Evolutionary conservation across 2,797 vertebrate genomes (phyloP).

Genomic region (Silurus aristotelis): DNA sequence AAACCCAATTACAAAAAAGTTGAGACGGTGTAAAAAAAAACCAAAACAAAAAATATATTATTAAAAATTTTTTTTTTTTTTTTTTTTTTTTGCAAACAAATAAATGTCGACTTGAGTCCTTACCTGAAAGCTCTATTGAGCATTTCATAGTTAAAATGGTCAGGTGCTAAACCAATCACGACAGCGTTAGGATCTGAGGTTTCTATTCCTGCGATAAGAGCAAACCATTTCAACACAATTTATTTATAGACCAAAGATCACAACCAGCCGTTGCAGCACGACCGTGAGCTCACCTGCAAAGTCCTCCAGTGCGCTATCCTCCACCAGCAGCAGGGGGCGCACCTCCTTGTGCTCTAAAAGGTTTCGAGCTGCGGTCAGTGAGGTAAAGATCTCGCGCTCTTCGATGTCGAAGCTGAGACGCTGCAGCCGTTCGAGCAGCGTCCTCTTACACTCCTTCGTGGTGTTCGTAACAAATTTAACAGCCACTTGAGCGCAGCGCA

Average conservation of each 20-base stretch:
- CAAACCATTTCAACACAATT: not conserved
- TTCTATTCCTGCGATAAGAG: slow-evolving; percentile 76
- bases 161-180: slow-evolving; percentile 89
- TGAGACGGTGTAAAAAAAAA: too few species aligned
- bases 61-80: too few species aligned
- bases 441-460: slow-evolving; percentile 90
- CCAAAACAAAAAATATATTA: too few species aligned
- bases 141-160: slow-evolving; percentile 88
- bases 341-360: slow-evolving; percentile 83
- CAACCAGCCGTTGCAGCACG: not conserved
- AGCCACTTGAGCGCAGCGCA: slow-evolving; percentile 76
- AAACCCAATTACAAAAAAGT: too few species aligned
- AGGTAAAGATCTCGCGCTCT: slow-evolving; percentile 93
- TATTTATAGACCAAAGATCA: not conserved
- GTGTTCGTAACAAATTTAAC: slow-evolving; percentile 96
- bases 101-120: slow-evolving; percentile 42
- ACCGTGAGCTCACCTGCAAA: slow-evolving; percentile 77
- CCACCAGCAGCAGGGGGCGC: slow-evolving; percentile 87
- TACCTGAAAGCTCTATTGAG: slow-evolving; percentile 93
- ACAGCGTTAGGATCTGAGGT: slow-evolving; percentile 88
- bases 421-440: slow-evolving; percentile 80
- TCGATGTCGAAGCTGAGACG: slow-evolving; percentile 84
- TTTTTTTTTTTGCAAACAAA: not conserved
- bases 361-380: slow-evolving; percentile 88
- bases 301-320: slow-evolving; percentile 86